Percentiles rank a stretch among this genome's conserved stretches.
These are phyloP conservation scores for Spialia ferax DNA, from an alignment of 2,888 invertebrate genomes.

Conservation along the genomic window DNA sequence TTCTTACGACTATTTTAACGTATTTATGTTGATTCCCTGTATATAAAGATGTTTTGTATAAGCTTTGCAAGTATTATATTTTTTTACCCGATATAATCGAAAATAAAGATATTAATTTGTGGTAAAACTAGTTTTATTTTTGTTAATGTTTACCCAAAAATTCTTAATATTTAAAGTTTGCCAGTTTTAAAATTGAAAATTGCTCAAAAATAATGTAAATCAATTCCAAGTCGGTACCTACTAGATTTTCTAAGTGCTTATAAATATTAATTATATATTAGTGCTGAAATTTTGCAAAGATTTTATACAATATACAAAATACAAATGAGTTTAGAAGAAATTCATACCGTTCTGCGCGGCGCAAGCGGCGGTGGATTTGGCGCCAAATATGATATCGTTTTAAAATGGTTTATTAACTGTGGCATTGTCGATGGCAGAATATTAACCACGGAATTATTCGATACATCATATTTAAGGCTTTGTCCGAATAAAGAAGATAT, in stretches of 20 bases:
- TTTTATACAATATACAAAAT: not conserved
- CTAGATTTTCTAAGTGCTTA: too few relatives aligned
- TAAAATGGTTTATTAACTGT: constrained; percentile 54
- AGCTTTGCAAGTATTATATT: constrained; percentile 46
- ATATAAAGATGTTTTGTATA: constrained; percentile 32
- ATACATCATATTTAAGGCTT: constrained; percentile 48
- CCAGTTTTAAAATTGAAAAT: not conserved
- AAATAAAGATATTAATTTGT: constrained; percentile 44
- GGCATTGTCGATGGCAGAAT: constrained; percentile 52
- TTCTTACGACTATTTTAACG: constrained; percentile 13
- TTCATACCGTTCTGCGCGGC: constrained; percentile 51
- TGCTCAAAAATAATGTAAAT: too few relatives aligned
- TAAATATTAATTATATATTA: too few relatives aligned
- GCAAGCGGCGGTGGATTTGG: constrained; percentile 48
- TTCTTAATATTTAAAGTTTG: not conserved
- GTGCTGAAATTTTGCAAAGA: not conserved
- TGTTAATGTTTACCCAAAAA: not conserved
- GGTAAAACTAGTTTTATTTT: constrained; percentile 28
- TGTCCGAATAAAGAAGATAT: constrained; percentile 52
- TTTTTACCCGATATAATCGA: constrained; percentile 46
- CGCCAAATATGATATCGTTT: constrained; percentile 49
- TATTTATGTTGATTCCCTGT: constrained; percentile 27
- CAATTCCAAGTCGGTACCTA: not conserved
- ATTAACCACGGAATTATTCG: constrained; percentile 45
- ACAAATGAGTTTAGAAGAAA: constrained; percentile 55